Base-by-base conservation (phyloP, 2,113 vertebrate genomes). In the Todiramphus saurophagus region DNA sequence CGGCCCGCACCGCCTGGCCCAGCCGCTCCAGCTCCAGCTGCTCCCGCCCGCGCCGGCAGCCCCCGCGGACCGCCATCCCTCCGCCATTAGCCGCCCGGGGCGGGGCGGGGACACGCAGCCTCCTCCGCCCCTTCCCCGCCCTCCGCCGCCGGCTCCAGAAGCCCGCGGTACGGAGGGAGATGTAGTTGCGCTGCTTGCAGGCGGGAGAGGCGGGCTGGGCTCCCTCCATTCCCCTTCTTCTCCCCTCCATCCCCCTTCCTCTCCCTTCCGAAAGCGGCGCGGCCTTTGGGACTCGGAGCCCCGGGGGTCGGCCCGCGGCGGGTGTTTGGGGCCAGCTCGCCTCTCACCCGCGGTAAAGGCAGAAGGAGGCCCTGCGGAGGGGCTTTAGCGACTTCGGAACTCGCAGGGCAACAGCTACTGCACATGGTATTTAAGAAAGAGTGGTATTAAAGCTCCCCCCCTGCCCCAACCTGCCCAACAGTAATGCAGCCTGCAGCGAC, bases 11-110 rank as follows among this genome's bases (percentile, higher is more conserved):
- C 72, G 60, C 69, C 93, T 85, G 95, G 48, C 62, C 97, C 83
- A 94, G 60, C 79, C 96, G 97, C 83, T 95, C 96, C 97, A 97
- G 96, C 97, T 97, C 97, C 59, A 97, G 96, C 86, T 98, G 96
- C 94, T 97, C 97, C 80, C 93, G 74, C 16, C 66, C 96, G 80
- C 96, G 95, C 9, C 95, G 72, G 62, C 94, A 84, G 89, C 93
- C 92, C 19, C 96, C 93, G 20, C 96, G 64, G 27, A 82, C 96
- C 33, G 97, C 94, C 96, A 79, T 76, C 69, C 43, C 66, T 80
- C 92, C 87, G 44, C 96, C 88, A 3, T 83, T 58, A 23, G 18
- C 64, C 15, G 48, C 89, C 74, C 28, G 48, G 30, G 95, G 44
- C 56, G 94, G 92, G 31, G 9, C 59, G 18, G 46, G 46, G 46